Evolutionary conservation across 2,113 vertebrate species (phyloP), one percentile per base, ranked within the genome.

Genomic region (Tenebrosternarchus preto): DNA sequence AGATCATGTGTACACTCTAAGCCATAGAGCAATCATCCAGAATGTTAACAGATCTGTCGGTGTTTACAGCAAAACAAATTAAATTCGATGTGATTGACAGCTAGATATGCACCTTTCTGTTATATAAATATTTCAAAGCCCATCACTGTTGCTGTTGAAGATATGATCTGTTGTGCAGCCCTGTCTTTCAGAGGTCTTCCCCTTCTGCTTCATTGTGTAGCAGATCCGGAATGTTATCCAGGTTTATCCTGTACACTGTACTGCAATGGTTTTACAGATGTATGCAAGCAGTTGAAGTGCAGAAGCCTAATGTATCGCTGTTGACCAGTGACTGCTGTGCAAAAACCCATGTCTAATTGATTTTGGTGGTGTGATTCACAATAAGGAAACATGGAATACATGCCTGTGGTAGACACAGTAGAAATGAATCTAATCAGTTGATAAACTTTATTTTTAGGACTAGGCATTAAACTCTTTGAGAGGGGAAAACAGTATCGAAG

Each of bases 121-220:
- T 9, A 50, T 15, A 12, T 12, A 9, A 15, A 12, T 15, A 3
- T 50, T 15, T 50, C 43, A 50, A 9, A 50, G 72, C 50, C 24
- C 25, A 73, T 63, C 43, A 12, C 9, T 50, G 43, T 50, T 50
- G 43, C 43, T 50, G 11, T 50, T 50, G n/a, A 50, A 50, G 43
- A 50, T 15, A 50, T 50, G 43, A 11, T 50, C 9, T 15, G 43
- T 50, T 50, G 43, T 50, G 43, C 43, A 50, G 43, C 43, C 43
- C 43, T 50, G 12, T 50, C 43, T 50, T 57, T 60, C 24, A 22
- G 8, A 29, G 22, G 57, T 16, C 33, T 50, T 67, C 70, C 22
- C 56, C 24, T 81, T 75, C 76, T 75, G 59, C 33, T 75, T 81
- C 73, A 86, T 91, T 92, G 86, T 90, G 68, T 83, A 78, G 84